Evolutionary conservation across 2,113 vertebrate genomes (phyloP), one percentile per base, ranked within the genome.

Genomic region (Vombatus ursinus): DNA sequence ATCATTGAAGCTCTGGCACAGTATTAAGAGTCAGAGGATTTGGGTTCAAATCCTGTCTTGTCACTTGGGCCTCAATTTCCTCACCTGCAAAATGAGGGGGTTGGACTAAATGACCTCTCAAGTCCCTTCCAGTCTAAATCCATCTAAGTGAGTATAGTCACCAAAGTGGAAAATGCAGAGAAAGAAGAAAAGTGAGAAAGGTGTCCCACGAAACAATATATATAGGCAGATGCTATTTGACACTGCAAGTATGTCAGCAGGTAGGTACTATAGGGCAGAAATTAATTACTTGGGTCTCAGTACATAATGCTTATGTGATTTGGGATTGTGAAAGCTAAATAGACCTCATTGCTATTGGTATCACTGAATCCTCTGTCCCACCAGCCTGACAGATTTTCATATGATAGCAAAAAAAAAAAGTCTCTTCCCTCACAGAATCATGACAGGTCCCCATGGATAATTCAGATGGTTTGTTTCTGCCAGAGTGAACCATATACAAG

Each of bases 221-320:
- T 90, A 5, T 54, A 77, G 48, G 44, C 2, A 96, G 95, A 91
- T 94, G 89, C 24, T 94, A 8, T 93, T 96, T 95, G 6, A 54
- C 51, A 37, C 8, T 77, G 23, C n/a, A 96, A 19, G 10, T 84
- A 44, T 44, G n/a, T 95, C 89, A 94, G 31, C 10, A 90, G 90
- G 31, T 54, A 24, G 54, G 44, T 90, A 92, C 90, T 93, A 50
- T 10, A 91, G 61, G 89, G 90, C 28, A 44, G n/a, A 95, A 94
- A 89, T 92, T 95, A 92, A 92, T 91, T 95, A 68, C 92, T 94
- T 95, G 52, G 8, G 22, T 95, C 95, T 96, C 37, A 68, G 47
- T 92, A 92, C 3, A 84, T 51, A 96, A 7, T 89, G 50, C 44
- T 96, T 96, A 93, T 89, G 26, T 93, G 96, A 89, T 37, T 94